Conservation (phyloP, 2,888 invertebrate species). For the Agrotis ipsilon region DNA sequence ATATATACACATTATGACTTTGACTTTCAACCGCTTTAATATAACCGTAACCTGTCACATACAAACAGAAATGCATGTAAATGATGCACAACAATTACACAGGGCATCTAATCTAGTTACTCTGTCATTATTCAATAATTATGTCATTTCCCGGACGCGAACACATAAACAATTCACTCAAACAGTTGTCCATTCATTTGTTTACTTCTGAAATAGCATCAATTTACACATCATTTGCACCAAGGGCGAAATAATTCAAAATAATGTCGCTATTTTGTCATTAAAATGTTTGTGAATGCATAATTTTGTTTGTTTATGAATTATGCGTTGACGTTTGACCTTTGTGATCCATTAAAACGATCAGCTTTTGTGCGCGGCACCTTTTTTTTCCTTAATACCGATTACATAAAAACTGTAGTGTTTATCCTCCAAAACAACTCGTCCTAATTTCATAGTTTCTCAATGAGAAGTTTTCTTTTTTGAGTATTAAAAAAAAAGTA, state of each 20-base stretch:
- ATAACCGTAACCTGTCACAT: not conserved
- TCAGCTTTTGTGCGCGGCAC: too few relatives aligned
- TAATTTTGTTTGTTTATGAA: not conserved
- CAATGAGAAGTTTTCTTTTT: too few relatives aligned
- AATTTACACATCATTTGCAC: constrained; percentile 48
- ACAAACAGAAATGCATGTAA: not conserved
- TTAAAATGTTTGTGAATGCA: constrained; percentile 2
- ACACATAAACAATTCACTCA: constrained; percentile 50
- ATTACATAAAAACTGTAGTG: too few relatives aligned
- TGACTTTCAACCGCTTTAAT: too few relatives aligned
- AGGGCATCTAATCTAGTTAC: constrained; percentile 34
- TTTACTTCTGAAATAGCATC: constrained; percentile 51
- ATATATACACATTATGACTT: too few relatives aligned
- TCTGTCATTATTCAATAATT: constrained; percentile 23
- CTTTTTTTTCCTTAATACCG: too few relatives aligned
- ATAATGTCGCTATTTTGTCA: constrained; percentile 44
- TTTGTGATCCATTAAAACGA: not conserved
- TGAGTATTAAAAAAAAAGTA: too few relatives aligned
- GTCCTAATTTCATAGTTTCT: too few relatives aligned
- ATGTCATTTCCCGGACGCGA: constrained; percentile 47
- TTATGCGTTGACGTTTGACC: not conserved
- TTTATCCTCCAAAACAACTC: too few relatives aligned
- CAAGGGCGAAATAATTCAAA: constrained; percentile 53
- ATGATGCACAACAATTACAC: constrained; percentile 6
- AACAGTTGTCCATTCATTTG: constrained; percentile 52